Evolutionary conservation across 2,113 vertebrate species (phyloP).

Genomic region (Damaliscus lunatus): DNA sequence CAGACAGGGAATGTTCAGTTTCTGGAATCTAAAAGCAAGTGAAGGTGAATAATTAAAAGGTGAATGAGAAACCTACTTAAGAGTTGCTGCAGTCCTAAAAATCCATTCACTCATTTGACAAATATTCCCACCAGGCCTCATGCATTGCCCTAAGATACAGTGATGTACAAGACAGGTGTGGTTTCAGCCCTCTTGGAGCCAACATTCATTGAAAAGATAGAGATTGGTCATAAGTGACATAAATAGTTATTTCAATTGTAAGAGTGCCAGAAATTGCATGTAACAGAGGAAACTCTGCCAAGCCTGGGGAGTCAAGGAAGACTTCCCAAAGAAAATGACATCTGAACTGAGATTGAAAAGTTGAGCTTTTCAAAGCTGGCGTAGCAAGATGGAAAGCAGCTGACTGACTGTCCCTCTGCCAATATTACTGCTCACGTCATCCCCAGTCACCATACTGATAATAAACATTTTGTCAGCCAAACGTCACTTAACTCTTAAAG

Average conservation of each 20-base stretch:
- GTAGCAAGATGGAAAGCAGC: background rate
- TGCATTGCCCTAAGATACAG: background rate
- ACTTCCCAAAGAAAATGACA: background rate
- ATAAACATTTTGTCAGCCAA: background rate
- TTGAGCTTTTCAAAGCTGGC: background rate
- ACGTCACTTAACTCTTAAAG: background rate
- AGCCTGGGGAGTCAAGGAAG: background rate
- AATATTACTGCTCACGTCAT: background rate
- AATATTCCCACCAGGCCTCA: background rate
- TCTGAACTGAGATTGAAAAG: background rate
- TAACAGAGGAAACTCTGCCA: background rate
- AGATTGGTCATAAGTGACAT: background rate
- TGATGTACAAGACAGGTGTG: background rate
- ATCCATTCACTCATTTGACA: background rate
- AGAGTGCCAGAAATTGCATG: background rate
- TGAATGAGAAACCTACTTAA: background rate
- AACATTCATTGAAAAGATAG: background rate
- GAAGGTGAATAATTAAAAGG: slow-evolving; percentile 27
- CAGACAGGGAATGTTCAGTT: slow-evolving; percentile 85
- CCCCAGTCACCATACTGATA: background rate
- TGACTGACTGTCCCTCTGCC: background rate
- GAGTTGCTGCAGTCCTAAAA: background rate
- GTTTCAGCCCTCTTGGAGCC: background rate
- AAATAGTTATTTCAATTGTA: background rate
- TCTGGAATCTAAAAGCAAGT: slow-evolving; percentile 85